Base-by-base conservation (phyloP, 2,888 invertebrate species). In the Himalopsyche tibetana region DNA sequence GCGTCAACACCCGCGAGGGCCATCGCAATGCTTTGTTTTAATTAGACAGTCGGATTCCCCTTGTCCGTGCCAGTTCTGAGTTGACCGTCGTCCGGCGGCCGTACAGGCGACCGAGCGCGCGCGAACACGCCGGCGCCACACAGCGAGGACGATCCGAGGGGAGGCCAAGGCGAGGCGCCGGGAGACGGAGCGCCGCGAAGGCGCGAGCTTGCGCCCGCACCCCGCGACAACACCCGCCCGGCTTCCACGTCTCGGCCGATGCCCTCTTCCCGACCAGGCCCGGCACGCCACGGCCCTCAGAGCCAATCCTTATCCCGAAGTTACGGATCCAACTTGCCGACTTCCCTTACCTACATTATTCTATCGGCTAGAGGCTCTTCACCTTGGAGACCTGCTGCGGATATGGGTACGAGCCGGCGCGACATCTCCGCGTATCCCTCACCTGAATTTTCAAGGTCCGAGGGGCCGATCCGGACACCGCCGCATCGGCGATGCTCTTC, bases 291-390 rank as follows among this genome's bases (percentile, higher is more conserved):
- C 94, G 93, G 93, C 93, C 94, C 94, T 95, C 94, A 95, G 94
- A 95, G 95, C 95, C 95, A 95, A 95, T 95, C 94, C 94, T 95
- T 95, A 92, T 95, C 93, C 95, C 94, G 94, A 95, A 93, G 93
- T 93, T 93, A 93, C 93, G 92, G 93, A 93, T 95, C 94, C 92
- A 94, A 93, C 94, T 95, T 95, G 94, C 94, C 94, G 94, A 94
- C 94, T 94, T 94, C 94, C 94, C 94, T 94, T 94, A 94, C 93
- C 94, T 94, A 94, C 94, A 94, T 95, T 94, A 93, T 92, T 94
- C 94, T 93, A 94, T 94, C 93, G 94, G 94, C 94, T 93, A 94
- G 94, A 95, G 94, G 94, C 94, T 94, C 92, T n/a, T n/a, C n/a
- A n/a, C n/a, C n/a, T n/a, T n/a, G n/a, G n/a, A n/a, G n/a, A n/a